Evolutionary conservation across 2,113 vertebrate genomes (phyloP), one percentile per base, ranked within the genome.

Genomic region (Reinhardtius hippoglossoides): DNA sequence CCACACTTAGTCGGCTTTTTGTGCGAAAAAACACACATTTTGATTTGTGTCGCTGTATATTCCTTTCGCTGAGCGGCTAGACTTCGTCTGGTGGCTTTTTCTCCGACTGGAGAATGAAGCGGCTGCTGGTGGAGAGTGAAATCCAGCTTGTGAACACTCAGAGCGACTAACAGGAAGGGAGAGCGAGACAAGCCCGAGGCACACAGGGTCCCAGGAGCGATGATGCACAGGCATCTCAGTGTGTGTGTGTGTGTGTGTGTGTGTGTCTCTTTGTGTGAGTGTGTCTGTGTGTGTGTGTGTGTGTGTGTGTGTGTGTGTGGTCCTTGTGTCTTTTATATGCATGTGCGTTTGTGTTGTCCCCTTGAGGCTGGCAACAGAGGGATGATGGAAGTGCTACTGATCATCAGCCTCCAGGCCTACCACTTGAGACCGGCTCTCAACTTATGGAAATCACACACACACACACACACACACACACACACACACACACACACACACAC

Each of bases 151-250:
- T 75, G 76, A 74, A 70, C 74, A 71, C 64, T 59, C 67, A 35
- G 55, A 23, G 67, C 6, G 54, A 80, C 66, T 60, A 63, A 67
- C 83, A 67, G 75, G 63, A 67, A 71, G 44, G 16, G 56, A 89
- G 79, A 85, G 76, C 23, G 81, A 86, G 78, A 82, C 59, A 0
- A 80, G 81, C 88, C 88, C 35, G 35, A 81, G 88, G 90, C 85
- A 4, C 31, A n/a, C 54, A 31, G 21, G n/a, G 57, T 67, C 80
- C 77, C 85, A 9, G 46, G 83, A 83, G 85, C 26, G 14, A 24
- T 18, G 31, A 0, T 12, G 78, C 70, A 58, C 65, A 21, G 10
- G 24, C 13, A 14, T 56, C 21, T 73, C 1, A 1, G 16, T 68
- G 72, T 7, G 23, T 62, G 62, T 31, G n/a, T 35, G 20, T n/a